Base-by-base conservation (phyloP, 2,797 vertebrate genomes). In the Sphenodon punctatus region DNA sequence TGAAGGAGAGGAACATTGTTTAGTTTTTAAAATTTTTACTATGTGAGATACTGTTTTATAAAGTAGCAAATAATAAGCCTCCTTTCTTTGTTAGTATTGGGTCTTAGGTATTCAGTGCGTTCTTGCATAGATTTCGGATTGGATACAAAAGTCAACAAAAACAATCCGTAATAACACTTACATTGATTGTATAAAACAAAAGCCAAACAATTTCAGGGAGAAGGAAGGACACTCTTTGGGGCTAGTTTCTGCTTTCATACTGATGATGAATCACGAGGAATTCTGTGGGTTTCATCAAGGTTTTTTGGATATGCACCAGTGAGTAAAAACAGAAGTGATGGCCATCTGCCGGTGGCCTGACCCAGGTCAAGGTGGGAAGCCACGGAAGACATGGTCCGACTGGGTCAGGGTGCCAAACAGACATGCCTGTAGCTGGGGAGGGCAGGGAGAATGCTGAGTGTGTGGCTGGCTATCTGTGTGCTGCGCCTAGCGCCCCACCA, bases 1-100 rank as follows among this genome's bases (percentile, higher is more conserved):
- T 82, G 68, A 88, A 92, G 83, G 84, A 89, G 42, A 55, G 56
- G 86, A 81, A 68, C 38, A 73, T 27, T 67, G 48, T 81, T 88
- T 88, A 34, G 4, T 67, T 90, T 67, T 75, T 75, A 88, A 67
- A 75, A 48, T 55, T 64, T 32, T 82, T 60, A 73, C 46, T 58
- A 84, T 79, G 49, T 30, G 70, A 93, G 22, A 69, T 70, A 36
- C 20, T 84, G 10, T 68, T 80, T 76, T 86, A 4, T 67, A 73
- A 49, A 70, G 71, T 41, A 76, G 67, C 82, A 72, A 89, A 65
- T 61, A 84, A 78, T 59, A 75, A 87, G 9, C 51, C 38, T 82
- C 36, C 41, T 58, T 88, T 70, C 56, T 81, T 88, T 86, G 81
- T 86, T 49, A 25, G 69, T 45, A 41, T 32, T 30, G 48, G 87